phyloP scores from a whole-genome alignment of 1,140 invertebrate genomes.

The Eupristina koningsbergeri region DNA sequence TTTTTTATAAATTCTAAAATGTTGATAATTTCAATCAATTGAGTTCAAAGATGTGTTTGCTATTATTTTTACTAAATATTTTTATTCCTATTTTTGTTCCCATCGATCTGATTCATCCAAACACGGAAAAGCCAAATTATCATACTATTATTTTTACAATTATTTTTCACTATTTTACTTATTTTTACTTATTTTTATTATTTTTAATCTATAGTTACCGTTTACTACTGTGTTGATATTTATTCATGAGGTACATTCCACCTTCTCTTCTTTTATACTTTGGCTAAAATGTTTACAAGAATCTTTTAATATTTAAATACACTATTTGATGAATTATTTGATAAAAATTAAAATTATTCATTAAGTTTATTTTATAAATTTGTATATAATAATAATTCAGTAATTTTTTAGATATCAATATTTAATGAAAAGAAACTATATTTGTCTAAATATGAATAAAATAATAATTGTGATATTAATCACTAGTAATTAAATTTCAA shows the following conservation, averaged over 20 bases:
- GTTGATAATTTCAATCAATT: too few relatives aligned
- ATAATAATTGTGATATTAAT: too few relatives aligned
- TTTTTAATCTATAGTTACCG: neutral
- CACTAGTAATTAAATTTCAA: too few relatives aligned
- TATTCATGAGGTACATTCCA: neutral
- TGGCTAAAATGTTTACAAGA: neutral
- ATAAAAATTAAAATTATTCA: too few relatives aligned
- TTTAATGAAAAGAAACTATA: too few relatives aligned
- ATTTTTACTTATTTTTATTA: constrained; percentile 46
- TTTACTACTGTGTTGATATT: constrained; percentile 1
- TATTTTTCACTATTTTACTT: too few relatives aligned
- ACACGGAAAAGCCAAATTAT: neutral
- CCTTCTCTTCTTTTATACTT: neutral
- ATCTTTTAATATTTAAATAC: neutral
- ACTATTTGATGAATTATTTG: neutral
- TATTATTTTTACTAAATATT: neutral
- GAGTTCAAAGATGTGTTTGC: too few relatives aligned
- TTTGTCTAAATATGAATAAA: too few relatives aligned
- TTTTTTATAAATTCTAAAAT: too few relatives aligned
- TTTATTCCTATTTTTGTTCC: neutral
- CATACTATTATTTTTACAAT: constrained; percentile 42
- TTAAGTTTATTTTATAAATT: too few relatives aligned
- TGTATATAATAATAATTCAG: too few relatives aligned
- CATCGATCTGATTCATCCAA: neutral
- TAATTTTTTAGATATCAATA: too few relatives aligned